Conservation (phyloP, 53 echinoderm and acorn worm species). For the Hippasteria phrygiana region DNA sequence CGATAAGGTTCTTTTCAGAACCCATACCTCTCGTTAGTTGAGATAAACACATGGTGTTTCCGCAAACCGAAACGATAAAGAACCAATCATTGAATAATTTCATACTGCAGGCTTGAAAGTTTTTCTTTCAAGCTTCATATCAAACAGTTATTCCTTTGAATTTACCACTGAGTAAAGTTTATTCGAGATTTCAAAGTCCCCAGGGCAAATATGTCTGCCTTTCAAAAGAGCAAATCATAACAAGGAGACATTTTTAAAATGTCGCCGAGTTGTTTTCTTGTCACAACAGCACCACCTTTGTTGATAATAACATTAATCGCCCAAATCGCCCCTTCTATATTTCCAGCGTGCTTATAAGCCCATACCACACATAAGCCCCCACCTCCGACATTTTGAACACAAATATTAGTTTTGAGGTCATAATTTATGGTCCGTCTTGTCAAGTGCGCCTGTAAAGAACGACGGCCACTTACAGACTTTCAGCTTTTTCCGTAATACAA, state of each 20-base stretch:
- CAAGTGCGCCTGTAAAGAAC: conserved; percentile 3
- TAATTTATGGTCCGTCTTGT: conserved; percentile 25
- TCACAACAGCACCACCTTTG: not conserved
- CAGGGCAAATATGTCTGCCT: too few species aligned
- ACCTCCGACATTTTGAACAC: conserved; percentile 50
- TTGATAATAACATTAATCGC: conserved; percentile 36
- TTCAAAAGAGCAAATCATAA: not conserved
- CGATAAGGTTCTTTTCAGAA: too few species aligned
- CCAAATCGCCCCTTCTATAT: not conserved
- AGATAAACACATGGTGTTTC: too few species aligned
- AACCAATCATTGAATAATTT: too few species aligned
- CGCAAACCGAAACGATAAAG: too few species aligned
- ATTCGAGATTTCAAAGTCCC: too few species aligned
- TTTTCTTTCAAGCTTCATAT: too few species aligned
- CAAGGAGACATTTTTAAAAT: too few species aligned
- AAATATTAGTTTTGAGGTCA: conserved; percentile 56
- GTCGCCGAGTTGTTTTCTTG: not conserved
- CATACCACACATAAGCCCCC: not conserved
- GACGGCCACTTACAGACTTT: not conserved
- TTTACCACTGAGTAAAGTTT: too few species aligned
- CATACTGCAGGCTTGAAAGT: too few species aligned
- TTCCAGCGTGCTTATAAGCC: not conserved
- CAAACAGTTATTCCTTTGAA: too few species aligned
- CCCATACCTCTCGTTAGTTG: too few species aligned
- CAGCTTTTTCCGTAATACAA: conserved; percentile 25